These are phyloP conservation scores for Phaethornis superciliosus DNA, from an alignment of 2,113 vertebrate species.

Conservation along the genomic window DNA sequence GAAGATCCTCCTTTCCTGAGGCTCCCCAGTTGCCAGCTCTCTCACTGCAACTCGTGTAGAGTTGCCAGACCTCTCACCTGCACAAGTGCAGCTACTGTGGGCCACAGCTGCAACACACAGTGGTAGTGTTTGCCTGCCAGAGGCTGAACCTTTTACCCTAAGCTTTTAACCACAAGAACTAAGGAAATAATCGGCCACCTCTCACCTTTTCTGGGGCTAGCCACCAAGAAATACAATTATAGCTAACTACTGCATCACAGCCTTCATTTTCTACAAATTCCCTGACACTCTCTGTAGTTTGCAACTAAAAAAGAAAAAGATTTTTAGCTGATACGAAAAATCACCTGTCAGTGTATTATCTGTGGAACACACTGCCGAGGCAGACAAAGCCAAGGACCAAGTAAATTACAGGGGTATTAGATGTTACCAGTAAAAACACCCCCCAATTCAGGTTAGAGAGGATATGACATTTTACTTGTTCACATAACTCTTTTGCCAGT, in stretches of 20 bases:
- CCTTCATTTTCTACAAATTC: not conserved
- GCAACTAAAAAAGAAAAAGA: not conserved
- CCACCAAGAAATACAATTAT: not conserved
- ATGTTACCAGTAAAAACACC: not conserved
- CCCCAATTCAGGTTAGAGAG: not conserved
- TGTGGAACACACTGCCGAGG: not conserved
- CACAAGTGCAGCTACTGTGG: not conserved
- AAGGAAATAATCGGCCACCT: not conserved
- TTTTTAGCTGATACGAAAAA: not conserved
- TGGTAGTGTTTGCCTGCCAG: not conserved
- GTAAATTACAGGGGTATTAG: not conserved
- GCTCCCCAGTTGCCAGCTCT: not conserved
- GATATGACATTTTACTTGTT: not conserved
- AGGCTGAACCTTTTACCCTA: not conserved
- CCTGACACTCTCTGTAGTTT: not conserved
- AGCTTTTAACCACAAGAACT: not conserved
- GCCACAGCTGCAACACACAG: not conserved
- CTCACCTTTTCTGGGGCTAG: not conserved
- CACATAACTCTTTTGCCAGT: not conserved
- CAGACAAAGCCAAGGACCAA: not conserved
- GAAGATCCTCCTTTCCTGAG: conserved; percentile 36
- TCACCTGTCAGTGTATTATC: not conserved
- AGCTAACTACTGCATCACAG: not conserved
- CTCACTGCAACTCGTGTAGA: not conserved
- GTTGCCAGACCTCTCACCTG: not conserved